Conservation (phyloP, 1,140 invertebrate genomes). For the Drosophila tsacasi region DNA sequence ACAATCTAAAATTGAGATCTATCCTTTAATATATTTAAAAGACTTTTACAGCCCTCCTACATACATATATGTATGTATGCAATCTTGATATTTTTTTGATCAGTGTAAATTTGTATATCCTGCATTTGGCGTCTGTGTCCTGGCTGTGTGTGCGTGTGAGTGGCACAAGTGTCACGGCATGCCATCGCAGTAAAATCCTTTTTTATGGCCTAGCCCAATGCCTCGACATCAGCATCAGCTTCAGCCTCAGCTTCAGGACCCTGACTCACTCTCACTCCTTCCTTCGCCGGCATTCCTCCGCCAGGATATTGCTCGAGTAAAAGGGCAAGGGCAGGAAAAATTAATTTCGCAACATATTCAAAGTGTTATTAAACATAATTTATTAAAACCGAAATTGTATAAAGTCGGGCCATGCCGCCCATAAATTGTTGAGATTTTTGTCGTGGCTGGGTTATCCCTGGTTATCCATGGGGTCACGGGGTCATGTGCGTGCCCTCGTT, state of each 20-base stretch:
- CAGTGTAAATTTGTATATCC: constrained; percentile 26
- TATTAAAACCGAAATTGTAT: constrained; percentile 84
- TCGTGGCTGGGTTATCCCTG: constrained; percentile 30
- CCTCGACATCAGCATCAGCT: constrained; percentile 28
- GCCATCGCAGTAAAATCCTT: constrained; percentile 79
- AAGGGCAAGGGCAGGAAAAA: constrained; percentile 65
- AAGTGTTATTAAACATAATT: constrained; percentile 85
- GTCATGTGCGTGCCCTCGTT: constrained; percentile 66
- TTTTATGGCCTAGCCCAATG: constrained; percentile 75
- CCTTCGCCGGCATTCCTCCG: constrained; percentile 16
- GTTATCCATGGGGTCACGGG: constrained; percentile 49
- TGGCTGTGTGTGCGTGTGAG: constrained; percentile 41
- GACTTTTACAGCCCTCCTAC: constrained; percentile 7
- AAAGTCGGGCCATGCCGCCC: constrained; percentile 52
- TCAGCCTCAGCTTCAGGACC: background rate
- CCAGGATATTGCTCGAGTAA: constrained; percentile 27
- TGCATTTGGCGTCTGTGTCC: constrained; percentile 23
- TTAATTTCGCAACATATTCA: constrained; percentile 84
- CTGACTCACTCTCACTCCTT: constrained; percentile 2
- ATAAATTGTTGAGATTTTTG: constrained; percentile 79
- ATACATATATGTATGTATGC: background rate
- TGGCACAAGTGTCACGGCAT: constrained; percentile 72
- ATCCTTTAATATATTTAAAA: background rate
- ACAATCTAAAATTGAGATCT: constrained; percentile 31
- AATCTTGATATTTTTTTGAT: constrained; percentile 31